phyloP scores from a whole-genome alignment of 2,113 vertebrate genomes.

The Chloebia gouldiae region DNA sequence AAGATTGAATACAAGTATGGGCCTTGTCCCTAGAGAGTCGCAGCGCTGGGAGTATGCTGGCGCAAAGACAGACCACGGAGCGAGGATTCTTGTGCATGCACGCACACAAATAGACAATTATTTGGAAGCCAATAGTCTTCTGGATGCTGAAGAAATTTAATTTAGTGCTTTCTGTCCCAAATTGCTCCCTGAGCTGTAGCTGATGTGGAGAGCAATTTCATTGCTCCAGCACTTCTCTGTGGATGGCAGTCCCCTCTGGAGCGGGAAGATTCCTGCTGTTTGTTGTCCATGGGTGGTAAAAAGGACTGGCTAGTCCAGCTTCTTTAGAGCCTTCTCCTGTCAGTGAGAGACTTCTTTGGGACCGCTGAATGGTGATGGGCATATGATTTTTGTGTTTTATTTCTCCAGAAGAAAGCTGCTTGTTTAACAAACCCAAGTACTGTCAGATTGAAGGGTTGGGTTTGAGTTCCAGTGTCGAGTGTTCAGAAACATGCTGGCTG shows the following conservation, averaged over 20 bases:
- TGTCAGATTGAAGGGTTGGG: not conserved
- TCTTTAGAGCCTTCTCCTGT: not conserved
- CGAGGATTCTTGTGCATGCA: conserved; percentile 33
- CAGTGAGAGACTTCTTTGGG: not conserved
- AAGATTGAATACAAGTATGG: conserved; percentile 48
- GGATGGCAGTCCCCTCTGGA: not conserved
- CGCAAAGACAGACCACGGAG: conserved; percentile 9
- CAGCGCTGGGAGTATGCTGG: not conserved
- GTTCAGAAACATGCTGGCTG: not conserved
- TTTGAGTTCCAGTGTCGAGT: not conserved
- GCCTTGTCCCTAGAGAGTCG: conserved; percentile 43
- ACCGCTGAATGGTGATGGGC: not conserved
- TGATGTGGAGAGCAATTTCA: not conserved
- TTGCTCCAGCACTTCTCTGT: not conserved
- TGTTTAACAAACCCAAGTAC: not conserved
- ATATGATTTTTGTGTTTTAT: not conserved
- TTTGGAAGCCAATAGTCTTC: conserved; percentile 26
- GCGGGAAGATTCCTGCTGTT: not conserved
- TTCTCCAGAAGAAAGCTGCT: not conserved
- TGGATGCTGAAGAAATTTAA: conserved; percentile 37
- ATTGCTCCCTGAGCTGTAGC: not conserved
- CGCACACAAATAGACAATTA: conserved; percentile 54
- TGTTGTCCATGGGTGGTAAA: not conserved
- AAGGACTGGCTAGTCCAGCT: not conserved
- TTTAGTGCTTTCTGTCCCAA: conserved; percentile 6